Evolutionary conservation across 2,888 invertebrate species (phyloP).

Genomic region (Machimus rusticus): DNA sequence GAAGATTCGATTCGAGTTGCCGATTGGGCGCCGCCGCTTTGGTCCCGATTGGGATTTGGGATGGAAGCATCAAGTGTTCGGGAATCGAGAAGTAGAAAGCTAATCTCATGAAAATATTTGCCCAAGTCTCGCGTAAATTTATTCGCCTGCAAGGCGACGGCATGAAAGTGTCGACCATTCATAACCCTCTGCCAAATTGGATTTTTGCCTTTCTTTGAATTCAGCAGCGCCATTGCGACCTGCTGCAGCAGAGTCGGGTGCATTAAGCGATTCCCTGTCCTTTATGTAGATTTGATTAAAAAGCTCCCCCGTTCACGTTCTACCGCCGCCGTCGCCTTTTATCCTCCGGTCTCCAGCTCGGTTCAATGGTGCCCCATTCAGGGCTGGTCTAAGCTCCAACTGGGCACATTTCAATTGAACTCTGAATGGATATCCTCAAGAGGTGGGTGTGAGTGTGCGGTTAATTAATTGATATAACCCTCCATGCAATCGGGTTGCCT

Average conservation of each 20-base stretch:
- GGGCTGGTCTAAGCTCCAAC: neutral
- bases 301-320: neutral
- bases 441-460: neutral
- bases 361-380: neutral
- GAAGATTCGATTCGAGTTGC: neutral
- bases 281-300: neutral
- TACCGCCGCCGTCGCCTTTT: neutral
- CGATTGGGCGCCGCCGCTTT: neutral
- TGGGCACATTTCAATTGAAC: neutral
- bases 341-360: neutral
- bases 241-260: neutral
- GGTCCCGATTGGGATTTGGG: neutral
- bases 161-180: neutral
- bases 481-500: neutral
- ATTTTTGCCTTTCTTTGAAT: neutral
- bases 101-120: conserved; percentile 28
- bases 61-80: conserved; percentile 30
- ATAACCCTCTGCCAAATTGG: neutral
- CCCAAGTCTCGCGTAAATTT: conserved; percentile 5
- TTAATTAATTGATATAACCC: neutral
- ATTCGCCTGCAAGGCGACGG: neutral
- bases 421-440: neutral
- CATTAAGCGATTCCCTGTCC: neutral
- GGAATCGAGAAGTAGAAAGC: neutral
- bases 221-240: neutral